Evolutionary conservation across 2,113 vertebrate genomes (phyloP).

Genomic region (Brachyistius frenatus): DNA sequence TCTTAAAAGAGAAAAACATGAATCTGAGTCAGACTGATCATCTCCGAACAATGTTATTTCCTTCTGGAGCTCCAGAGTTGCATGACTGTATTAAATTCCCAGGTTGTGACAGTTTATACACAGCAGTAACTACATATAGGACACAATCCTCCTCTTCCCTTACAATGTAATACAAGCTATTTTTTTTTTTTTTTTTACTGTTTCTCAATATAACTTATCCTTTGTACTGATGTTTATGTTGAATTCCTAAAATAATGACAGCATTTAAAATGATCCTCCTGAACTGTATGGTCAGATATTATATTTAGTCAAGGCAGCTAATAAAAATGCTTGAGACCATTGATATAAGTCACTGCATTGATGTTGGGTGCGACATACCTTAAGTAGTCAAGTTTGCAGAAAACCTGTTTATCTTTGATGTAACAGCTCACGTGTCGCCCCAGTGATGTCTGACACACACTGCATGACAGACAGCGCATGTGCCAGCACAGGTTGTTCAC

Average conservation of each 20-base stretch:
- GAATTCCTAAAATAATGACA: no score
- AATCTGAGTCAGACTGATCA: no score
- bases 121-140: not conserved
- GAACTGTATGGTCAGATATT: no score
- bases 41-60: no score
- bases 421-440: constrained; percentile 97
- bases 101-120: not conserved
- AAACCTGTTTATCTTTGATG: constrained; percentile 96
- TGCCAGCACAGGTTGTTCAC: constrained; percentile 98
- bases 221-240: no score
- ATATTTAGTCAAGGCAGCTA: not conserved
- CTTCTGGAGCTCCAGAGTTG: not conserved
- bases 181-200: no score
- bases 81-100: no score
- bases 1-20: no score
- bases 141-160: not conserved
- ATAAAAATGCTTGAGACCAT: not conserved
- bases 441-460: constrained; percentile 93
- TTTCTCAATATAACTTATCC: no score
- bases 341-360: no score
- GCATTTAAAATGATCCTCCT: no score
- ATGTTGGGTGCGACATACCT: constrained; percentile 82
- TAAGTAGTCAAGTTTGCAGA: constrained; percentile 99
- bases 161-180: not conserved
- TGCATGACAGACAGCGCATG: constrained; percentile 95